These are phyloP conservation scores for Amiota minor DNA, from an alignment of 2,888 invertebrate species.

Conservation along the genomic window DNA sequence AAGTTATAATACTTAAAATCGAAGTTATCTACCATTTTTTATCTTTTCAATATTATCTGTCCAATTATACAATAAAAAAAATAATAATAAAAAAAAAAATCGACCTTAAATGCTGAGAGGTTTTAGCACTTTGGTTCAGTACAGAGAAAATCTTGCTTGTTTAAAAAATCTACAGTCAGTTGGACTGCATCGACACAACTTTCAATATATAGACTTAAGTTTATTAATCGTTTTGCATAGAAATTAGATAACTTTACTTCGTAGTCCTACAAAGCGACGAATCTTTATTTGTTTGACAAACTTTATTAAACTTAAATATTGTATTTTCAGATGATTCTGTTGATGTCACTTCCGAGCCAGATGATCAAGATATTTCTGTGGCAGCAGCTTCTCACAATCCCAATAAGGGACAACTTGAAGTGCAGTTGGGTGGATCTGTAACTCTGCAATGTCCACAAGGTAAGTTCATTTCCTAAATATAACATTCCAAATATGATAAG, in stretches of 20 bases:
- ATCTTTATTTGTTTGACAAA: conserved; percentile 4
- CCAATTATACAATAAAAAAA: too few relatives aligned
- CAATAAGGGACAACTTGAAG: conserved; percentile 81
- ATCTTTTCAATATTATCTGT: too few relatives aligned
- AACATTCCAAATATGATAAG: too few relatives aligned
- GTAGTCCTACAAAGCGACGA: background rate
- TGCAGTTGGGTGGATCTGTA: conserved; percentile 89
- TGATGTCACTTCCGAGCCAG: conserved; percentile 78
- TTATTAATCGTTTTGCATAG: background rate
- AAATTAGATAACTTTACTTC: background rate
- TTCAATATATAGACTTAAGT: too few relatives aligned
- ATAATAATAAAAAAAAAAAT: too few relatives aligned
- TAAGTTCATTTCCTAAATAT: conserved; percentile 56
- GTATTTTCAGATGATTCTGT: conserved; percentile 72
- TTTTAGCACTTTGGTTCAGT: too few relatives aligned
- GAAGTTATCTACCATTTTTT: too few relatives aligned
- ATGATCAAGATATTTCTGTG: conserved; percentile 76
- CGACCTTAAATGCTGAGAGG: too few relatives aligned
- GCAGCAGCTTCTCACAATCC: conserved; percentile 75
- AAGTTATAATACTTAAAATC: too few relatives aligned
- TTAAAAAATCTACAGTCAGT: too few relatives aligned
- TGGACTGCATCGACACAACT: too few relatives aligned
- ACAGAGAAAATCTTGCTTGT: too few relatives aligned
- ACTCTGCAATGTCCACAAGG: conserved; percentile 89
- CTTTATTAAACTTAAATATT: conserved; percentile 20